Evolutionary conservation across 2,888 invertebrate genomes (phyloP).

Genomic region (Anticlea derivata): DNA sequence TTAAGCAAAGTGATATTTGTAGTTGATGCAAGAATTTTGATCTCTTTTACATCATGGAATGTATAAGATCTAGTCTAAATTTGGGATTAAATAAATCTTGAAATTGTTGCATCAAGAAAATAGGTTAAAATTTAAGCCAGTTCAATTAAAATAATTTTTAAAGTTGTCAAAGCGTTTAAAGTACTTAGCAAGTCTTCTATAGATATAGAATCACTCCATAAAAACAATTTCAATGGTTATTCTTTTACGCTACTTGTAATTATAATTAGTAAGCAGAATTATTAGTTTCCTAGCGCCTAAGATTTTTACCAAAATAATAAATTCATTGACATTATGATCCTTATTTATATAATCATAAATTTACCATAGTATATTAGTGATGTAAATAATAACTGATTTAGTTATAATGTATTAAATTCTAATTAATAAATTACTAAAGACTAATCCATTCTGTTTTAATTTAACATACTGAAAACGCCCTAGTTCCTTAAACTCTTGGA

Average conservation of each 20-base stretch:
- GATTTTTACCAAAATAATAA: conserved; percentile 6
- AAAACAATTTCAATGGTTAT: too few species aligned
- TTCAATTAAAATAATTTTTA: too few species aligned
- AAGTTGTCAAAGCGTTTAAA: too few species aligned
- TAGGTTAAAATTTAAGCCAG: neutral
- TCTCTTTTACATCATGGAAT: conserved; percentile 1
- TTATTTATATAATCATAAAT: neutral
- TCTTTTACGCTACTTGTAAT: neutral
- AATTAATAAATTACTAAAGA: too few species aligned
- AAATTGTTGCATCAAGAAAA: conserved; percentile 9
- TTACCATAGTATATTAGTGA: neutral
- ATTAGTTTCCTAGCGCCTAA: neutral
- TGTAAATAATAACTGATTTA: conserved; percentile 4
- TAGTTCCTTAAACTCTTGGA: too few species aligned
- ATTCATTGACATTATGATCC: neutral
- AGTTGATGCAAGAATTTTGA: conserved; percentile 27
- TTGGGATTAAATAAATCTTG: neutral
- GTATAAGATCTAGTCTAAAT: conserved; percentile 20
- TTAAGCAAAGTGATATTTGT: conserved; percentile 32
- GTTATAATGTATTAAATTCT: neutral
- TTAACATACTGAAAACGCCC: too few species aligned
- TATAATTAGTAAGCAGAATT: neutral
- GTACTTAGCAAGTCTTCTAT: too few species aligned
- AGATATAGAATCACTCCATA: too few species aligned
- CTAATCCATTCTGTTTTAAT: too few species aligned